Conservation (phyloP, 1,140 invertebrate species). For the Sinonovacula constricta region DNA sequence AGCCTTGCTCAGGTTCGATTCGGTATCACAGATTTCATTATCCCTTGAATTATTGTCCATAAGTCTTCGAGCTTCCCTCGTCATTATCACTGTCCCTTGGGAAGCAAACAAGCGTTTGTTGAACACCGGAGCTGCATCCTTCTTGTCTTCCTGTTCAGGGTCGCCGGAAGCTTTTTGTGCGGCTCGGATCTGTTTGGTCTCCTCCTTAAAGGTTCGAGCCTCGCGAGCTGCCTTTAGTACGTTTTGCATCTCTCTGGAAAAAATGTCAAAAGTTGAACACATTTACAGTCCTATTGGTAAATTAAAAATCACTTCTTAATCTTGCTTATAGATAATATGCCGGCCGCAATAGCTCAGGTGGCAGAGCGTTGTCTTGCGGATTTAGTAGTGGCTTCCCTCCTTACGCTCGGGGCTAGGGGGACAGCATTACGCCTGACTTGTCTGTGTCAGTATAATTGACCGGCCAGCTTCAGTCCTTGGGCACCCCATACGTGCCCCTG, state of each 20-base stretch:
- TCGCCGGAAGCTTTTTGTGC: slow-evolving; percentile 41
- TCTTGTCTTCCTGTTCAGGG: slow-evolving; percentile 47
- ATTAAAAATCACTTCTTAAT: no score
- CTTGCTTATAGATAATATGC: no score
- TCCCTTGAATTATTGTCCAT: slow-evolving; percentile 20
- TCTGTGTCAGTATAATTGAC: no score
- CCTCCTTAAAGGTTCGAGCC: slow-evolving; percentile 60
- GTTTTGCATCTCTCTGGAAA: slow-evolving; percentile 57
- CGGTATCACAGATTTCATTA: slow-evolving; percentile 35
- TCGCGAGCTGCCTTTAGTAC: slow-evolving; percentile 59
- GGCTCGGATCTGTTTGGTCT: slow-evolving; percentile 50
- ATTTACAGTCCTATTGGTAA: no score
- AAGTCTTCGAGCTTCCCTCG: slow-evolving; percentile 52
- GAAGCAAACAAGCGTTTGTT: slow-evolving; percentile 70
- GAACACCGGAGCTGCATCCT: slow-evolving; percentile 65
- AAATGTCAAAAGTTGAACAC: no score
- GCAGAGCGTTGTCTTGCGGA: no score
- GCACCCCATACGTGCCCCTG: no score
- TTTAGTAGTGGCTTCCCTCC: no score
- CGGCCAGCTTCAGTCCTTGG: no score
- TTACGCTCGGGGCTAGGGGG: no score
- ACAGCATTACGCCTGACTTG: no score
- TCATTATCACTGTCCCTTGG: slow-evolving; percentile 67
- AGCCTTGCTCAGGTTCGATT: slow-evolving; percentile 56
- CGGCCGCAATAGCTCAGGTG: no score